Percentiles rank a stretch among this genome's conserved stretches.
Conservation (phyloP, 2,888 invertebrate genomes). For the Sarcophaga caerulescens region DNA sequence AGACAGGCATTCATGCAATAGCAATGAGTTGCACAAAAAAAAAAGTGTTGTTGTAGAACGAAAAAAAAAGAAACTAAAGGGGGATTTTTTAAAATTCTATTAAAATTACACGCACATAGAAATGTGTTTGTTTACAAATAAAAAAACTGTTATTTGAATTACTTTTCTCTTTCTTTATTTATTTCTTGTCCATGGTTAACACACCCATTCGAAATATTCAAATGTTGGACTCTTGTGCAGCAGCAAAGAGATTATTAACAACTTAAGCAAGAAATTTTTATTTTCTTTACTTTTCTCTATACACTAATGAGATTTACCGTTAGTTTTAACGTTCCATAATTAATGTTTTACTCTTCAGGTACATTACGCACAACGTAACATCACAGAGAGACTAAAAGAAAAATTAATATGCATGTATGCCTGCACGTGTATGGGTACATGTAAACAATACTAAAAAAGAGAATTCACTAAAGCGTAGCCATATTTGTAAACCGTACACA, state of each 20-base stretch:
- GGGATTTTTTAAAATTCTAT: constrained; percentile 29
- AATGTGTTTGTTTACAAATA: constrained; percentile 5
- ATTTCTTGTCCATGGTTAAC: neutral
- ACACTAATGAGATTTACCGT: constrained; percentile 41
- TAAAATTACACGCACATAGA: constrained; percentile 4
- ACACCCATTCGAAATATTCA: neutral
- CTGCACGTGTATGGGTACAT: too few relatives aligned
- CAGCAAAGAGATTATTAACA: neutral
- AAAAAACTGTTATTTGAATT: constrained; percentile 55
- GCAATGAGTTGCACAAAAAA: constrained; percentile 50
- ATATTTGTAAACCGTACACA: constrained; percentile 33
- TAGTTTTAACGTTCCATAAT: constrained; percentile 58
- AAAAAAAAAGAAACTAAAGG: constrained; percentile 16
- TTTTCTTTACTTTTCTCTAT: neutral
- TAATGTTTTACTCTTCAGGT: constrained; percentile 34
- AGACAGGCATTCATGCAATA: constrained; percentile 56
- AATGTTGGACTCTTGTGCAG: neutral
- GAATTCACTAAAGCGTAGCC: constrained; percentile 46
- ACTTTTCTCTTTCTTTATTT: constrained; percentile 17
- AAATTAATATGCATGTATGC: neutral
- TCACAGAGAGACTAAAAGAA: neutral
- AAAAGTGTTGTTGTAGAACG: constrained; percentile 23
- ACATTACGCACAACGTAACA: neutral
- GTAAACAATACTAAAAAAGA: constrained; percentile 18
- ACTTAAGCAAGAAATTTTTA: neutral